These are phyloP conservation scores for Trematocara marginatum DNA, from an alignment of 2,113 vertebrate genomes.

Conservation along the genomic window DNA sequence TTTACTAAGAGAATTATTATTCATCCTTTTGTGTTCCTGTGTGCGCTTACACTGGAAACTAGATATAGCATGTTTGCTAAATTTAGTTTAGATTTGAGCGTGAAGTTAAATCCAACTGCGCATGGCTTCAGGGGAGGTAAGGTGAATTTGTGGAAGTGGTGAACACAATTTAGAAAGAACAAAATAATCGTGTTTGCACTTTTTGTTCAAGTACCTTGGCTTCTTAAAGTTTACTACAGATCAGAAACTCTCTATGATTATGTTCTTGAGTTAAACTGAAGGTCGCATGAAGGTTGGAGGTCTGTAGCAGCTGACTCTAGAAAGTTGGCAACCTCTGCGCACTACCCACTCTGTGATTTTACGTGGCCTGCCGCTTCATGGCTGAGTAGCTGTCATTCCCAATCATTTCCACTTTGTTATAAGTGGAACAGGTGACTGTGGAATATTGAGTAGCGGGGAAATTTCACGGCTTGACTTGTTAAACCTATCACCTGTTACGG, in stretches of 20 bases:
- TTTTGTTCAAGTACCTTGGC: background rate
- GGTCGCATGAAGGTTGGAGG: background rate
- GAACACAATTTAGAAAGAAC: background rate
- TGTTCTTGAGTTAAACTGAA: fast-evolving
- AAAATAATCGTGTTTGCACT: background rate
- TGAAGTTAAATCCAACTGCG: fast-evolving
- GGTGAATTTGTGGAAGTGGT: background rate
- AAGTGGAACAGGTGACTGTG: background rate
- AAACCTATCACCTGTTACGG: background rate
- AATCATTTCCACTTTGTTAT: background rate
- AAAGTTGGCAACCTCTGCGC: background rate
- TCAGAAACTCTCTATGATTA: background rate
- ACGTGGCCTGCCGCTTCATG: background rate
- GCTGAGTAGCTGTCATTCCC: background rate
- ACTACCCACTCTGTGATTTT: background rate
- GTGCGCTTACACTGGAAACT: background rate
- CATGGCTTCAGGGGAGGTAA: background rate
- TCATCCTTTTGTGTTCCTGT: background rate
- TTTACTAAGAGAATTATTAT: background rate
- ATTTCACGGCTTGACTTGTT: background rate
- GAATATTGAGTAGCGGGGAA: background rate
- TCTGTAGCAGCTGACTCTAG: background rate
- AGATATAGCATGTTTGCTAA: background rate
- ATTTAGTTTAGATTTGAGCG: background rate
- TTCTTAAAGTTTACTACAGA: background rate